phyloP scores from a whole-genome alignment of 2,797 vertebrate species.

The Oophaga sylvatica region DNA sequence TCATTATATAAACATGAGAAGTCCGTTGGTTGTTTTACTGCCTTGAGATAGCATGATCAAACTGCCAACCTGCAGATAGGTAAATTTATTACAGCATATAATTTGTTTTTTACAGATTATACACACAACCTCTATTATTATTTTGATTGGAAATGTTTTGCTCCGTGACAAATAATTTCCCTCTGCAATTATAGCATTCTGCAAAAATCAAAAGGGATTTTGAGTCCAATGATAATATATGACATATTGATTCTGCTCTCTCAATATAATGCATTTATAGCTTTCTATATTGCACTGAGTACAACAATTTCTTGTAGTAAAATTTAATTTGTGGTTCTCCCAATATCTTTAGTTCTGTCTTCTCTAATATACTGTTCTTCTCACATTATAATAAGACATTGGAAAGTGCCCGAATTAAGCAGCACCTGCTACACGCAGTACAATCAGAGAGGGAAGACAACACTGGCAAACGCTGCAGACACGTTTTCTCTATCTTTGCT shows the following conservation, averaged over 20 bases:
- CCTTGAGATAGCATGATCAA: not conserved
- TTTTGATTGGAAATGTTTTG: not conserved
- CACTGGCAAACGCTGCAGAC: too few species aligned
- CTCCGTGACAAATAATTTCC: not conserved
- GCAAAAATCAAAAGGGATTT: not conserved
- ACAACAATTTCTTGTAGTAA: not conserved
- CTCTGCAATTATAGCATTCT: not conserved
- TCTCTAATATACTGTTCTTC: too few species aligned
- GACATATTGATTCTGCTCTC: constrained; percentile 4
- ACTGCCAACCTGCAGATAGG: not conserved
- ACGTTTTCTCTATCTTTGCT: too few species aligned
- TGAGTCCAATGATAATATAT: constrained; percentile 3
- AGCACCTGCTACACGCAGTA: too few species aligned
- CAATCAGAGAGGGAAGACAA: too few species aligned
- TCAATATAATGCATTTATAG: constrained; percentile 3
- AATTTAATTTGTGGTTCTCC: not conserved
- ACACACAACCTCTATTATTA: not conserved
- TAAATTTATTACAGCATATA: not conserved
- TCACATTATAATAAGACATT: too few species aligned
- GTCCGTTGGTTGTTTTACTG: not conserved
- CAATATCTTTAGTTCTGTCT: not conserved
- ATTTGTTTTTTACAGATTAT: too few species aligned
- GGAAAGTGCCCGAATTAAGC: too few species aligned
- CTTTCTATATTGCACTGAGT: not conserved
- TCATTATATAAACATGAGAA: not conserved